Conservation (phyloP, 2,888 invertebrate genomes). For the Drosophila nr. perissopoda region DNA sequence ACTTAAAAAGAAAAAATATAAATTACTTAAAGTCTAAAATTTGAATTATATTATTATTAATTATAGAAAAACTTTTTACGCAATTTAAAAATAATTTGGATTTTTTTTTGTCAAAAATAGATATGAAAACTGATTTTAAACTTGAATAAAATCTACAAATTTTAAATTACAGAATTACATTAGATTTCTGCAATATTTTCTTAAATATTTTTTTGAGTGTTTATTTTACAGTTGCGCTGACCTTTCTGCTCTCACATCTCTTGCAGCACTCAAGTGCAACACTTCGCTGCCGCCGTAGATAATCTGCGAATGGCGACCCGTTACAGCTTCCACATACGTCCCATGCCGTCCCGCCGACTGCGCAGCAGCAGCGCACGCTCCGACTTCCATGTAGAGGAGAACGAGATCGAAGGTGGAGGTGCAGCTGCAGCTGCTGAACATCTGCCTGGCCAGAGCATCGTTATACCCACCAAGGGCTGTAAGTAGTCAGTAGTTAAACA, state of each 20-base stretch:
- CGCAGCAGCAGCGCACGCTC: slow-evolving; percentile 82
- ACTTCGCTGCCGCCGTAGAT: slow-evolving; percentile 88
- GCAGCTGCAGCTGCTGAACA: slow-evolving; percentile 80
- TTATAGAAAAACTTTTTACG: neutral
- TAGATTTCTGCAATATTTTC: neutral
- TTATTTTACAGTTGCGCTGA: neutral
- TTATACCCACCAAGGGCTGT: slow-evolving; percentile 94
- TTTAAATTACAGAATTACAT: no score
- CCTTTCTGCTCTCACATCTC: slow-evolving; percentile 3
- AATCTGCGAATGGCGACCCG: slow-evolving; percentile 93
- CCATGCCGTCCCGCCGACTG: slow-evolving; percentile 83
- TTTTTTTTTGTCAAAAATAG: no score
- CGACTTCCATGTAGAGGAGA: slow-evolving; percentile 84
- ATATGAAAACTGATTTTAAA: no score
- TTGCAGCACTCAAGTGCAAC: slow-evolving; percentile 78
- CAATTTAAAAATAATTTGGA: no score
- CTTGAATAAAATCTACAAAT: no score
- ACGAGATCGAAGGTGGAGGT: slow-evolving; percentile 81
- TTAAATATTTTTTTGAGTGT: neutral
- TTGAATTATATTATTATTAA: no score
- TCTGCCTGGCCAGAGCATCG: slow-evolving; percentile 88
- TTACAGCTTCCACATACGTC: slow-evolving; percentile 91
- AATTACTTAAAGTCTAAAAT: no score
- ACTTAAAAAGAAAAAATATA: no score
- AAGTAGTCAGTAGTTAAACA: slow-evolving; percentile 83